These are phyloP conservation scores for Cyprinodon diabolis DNA, from an alignment of 2,797 vertebrate genomes.

Conservation along the genomic window DNA sequence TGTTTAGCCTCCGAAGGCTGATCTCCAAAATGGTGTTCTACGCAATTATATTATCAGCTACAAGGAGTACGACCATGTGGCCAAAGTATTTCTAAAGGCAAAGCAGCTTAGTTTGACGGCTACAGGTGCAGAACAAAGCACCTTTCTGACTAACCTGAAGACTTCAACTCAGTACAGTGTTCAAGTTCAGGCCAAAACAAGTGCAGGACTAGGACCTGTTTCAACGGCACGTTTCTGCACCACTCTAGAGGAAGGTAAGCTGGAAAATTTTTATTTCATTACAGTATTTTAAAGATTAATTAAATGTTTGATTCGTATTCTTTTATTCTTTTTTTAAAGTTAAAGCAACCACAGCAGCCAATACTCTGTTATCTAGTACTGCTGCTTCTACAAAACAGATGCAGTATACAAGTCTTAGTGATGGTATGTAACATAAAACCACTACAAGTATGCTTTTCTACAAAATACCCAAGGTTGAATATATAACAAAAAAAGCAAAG, in stretches of 20 bases:
- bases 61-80: conserved; percentile 46
- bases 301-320: not conserved
- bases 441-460: too few species aligned
- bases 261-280: not conserved
- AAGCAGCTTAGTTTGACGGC: conserved; percentile 29
- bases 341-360: conserved; percentile 22
- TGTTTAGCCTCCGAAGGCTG: conserved; percentile 54
- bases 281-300: not conserved
- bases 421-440: not conserved
- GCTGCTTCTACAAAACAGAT: conserved; percentile 17
- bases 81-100: conserved; percentile 38
- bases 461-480: not conserved
- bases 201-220: conserved; percentile 58
- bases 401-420: conserved; percentile 1
- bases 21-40: conserved; percentile 64
- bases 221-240: conserved; percentile 44
- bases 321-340: conserved; percentile 33
- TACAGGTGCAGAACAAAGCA: conserved; percentile 26
- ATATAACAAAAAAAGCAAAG: not conserved
- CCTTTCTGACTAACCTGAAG: conserved; percentile 53
- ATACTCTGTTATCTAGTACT: conserved; percentile 11
- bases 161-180: conserved; percentile 62
- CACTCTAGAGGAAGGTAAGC: conserved; percentile 62
- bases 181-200: conserved; percentile 58
- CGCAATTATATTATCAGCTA: conserved; percentile 63